Conservation (phyloP, 2,888 invertebrate species). For the Cyaniris semiargus region DNA sequence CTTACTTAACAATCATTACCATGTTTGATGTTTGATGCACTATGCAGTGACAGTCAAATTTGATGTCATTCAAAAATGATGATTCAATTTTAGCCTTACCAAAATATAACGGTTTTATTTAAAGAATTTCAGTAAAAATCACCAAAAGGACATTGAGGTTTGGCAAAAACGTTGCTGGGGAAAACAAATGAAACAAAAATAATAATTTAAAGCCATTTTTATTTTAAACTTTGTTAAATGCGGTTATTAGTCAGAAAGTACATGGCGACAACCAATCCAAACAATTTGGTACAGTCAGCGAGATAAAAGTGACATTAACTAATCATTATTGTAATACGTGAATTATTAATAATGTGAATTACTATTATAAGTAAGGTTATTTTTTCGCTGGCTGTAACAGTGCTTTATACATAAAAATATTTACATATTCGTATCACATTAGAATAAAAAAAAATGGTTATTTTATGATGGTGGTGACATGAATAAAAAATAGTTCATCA, state of each 20-base stretch:
- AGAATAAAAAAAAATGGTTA: conserved; percentile 10
- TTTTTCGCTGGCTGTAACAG: conserved; percentile 18
- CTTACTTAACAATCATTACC: background rate
- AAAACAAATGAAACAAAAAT: conserved; percentile 42
- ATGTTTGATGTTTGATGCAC: too few relatives aligned
- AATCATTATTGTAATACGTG: conserved; percentile 32
- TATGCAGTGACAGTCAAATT: too few relatives aligned
- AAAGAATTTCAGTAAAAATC: too few relatives aligned
- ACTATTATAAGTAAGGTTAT: background rate
- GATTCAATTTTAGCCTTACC: too few relatives aligned
- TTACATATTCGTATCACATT: conserved; percentile 15
- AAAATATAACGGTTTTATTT: too few relatives aligned
- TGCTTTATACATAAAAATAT: conserved; percentile 25
- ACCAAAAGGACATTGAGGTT: too few relatives aligned
- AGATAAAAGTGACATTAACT: conserved; percentile 38
- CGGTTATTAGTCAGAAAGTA: conserved; percentile 65
- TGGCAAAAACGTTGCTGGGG: background rate
- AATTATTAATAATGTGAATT: conserved; percentile 1
- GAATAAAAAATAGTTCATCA: conserved; percentile 7
- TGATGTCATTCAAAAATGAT: too few relatives aligned
- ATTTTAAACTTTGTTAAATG: conserved; percentile 77
- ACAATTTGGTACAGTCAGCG: conserved; percentile 38
- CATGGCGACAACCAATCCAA: conserved; percentile 49
- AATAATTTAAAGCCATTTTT: conserved; percentile 73
- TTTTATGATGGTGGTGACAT: conserved; percentile 1